Base-by-base conservation (phyloP, 2,113 vertebrate species). In the Todiramphus chloris region DNA sequence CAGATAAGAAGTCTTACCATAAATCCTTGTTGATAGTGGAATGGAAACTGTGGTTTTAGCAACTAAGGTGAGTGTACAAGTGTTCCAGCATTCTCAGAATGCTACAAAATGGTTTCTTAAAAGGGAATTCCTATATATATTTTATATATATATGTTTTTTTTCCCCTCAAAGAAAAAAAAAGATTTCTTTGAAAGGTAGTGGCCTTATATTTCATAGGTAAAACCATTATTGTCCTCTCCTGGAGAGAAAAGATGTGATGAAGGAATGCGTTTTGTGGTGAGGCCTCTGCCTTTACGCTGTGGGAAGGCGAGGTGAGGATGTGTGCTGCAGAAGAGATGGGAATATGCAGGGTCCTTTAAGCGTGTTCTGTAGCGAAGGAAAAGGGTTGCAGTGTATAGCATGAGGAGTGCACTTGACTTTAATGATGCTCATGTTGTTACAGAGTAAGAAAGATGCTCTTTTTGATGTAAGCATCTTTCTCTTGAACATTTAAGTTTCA, bases 1-100 rank as follows among this genome's bases (percentile, higher is more conserved):
- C 66, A 76, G 92, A 94, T 95, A 92, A 80, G 58, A 87, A 58
- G 77, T 64, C 56, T 89, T 92, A 44, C 73, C 66, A 62, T 89
- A 75, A 95, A 79, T 92, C 55, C 60, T 72, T 75, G 27, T 67
- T 88, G 79, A 80, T 39, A 84, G 66, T 84, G 66, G 17, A 78
- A 87, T 78, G 48, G 83, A 79, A 94, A 31, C 44, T 60, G 15
- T 53, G 18, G 14, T 39, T 86, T 81, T 82, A 72, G 44, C 44
- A 28, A 16, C 73, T 75, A 48, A 68, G 51, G 35, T 90, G 53
- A 33, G 63, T 60, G 58, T 48, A 19, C 39, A 64, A 33, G 39
- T 3, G 1, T 51, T 92, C 18, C 51, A 60, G 17, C 14, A 8
- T 70, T 89, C 68, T 50, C 30, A 73, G 16, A 23, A 14, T 55